Evolutionary conservation across 2,113 vertebrate genomes (phyloP), one percentile per base, ranked within the genome.

Genomic region (Lamprotornis superbus): DNA sequence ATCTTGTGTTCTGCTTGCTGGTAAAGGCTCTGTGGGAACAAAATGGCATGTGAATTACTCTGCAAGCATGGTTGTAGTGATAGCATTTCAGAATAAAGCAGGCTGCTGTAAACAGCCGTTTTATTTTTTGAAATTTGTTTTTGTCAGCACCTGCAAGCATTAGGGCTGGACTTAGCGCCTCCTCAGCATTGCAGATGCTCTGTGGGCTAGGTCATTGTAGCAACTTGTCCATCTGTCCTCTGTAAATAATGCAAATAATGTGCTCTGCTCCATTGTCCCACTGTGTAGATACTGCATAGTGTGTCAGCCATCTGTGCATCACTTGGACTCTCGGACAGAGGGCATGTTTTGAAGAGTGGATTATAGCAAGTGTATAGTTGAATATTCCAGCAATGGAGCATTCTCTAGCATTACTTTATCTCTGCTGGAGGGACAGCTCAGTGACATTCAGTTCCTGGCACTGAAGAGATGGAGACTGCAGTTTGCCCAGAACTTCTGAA

Each of bases 181-280:
- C 39, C 46, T 93, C 52, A 71, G 2, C 24, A 25, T n/a, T 83
- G 60, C 80, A 83, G 47, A 88, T 92, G 79, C 76, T 83, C 70
- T 68, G n/a, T 68, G 24, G 71, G 28, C 44, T 91, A 39, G 47
- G 47, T 95, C 60, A 61, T 52, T 89, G 85, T 78, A 81, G 60
- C 37, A 89, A 70, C 68, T 83, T 95, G 24, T 74, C 89, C 94
- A 83, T 94, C 91, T 97, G 94, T 90, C 89, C 69, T 83, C 88
- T 70, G 88, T 91, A 85, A 95, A 90, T 92, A 88, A 81, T 86
- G 80, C 78, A 93, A 74, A 81, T 81, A 52, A 68, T 3, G 11
- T 40, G 50, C 60, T 75, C 39, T 86, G 79, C 76, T 93, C 63
- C 76, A 33, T 74, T 92, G 79, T 85, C 46, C 3, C 12, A 23